A percentile compares a stretch with the other conserved stretches of the same genome.
phyloP scores from a whole-genome alignment of 1,140 invertebrate species.

The Venustaconcha ellipsiformis region DNA sequence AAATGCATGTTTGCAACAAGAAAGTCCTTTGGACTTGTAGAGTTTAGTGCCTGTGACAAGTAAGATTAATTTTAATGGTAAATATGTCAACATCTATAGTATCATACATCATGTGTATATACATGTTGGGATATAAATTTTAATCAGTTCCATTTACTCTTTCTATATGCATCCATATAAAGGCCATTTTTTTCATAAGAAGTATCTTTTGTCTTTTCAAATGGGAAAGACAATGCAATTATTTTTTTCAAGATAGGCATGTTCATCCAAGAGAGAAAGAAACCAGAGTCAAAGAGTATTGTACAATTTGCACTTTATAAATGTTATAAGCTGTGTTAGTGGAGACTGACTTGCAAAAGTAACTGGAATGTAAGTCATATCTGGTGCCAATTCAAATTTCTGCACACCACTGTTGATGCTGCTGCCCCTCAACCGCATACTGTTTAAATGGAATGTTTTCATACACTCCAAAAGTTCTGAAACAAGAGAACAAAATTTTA shows the following conservation, averaged over 20 bases:
- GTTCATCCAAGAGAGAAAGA: not conserved
- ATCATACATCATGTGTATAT: no score
- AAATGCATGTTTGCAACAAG: no score
- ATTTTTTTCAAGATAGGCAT: not conserved
- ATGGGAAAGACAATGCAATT: no score
- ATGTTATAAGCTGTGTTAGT: not conserved
- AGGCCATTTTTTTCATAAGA: no score
- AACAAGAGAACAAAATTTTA: conserved; percentile 4
- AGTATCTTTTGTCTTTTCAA: no score
- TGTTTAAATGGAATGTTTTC: conserved; percentile 43
- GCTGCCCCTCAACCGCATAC: conserved; percentile 32
- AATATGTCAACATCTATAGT: no score
- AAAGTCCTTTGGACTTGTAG: no score
- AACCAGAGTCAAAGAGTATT: not conserved
- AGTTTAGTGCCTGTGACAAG: no score
- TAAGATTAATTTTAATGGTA: no score
- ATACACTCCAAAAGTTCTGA: conserved; percentile 46
- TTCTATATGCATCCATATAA: no score
- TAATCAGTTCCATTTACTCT: no score
- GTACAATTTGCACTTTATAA: not conserved
- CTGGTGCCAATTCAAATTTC: not conserved
- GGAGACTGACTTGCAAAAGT: not conserved
- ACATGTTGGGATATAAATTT: no score
- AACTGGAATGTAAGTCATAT: conserved; percentile 10
- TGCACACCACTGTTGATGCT: conserved; percentile 13